Conservation (phyloP, 2,888 invertebrate genomes). For the Melolontha melolontha region DNA sequence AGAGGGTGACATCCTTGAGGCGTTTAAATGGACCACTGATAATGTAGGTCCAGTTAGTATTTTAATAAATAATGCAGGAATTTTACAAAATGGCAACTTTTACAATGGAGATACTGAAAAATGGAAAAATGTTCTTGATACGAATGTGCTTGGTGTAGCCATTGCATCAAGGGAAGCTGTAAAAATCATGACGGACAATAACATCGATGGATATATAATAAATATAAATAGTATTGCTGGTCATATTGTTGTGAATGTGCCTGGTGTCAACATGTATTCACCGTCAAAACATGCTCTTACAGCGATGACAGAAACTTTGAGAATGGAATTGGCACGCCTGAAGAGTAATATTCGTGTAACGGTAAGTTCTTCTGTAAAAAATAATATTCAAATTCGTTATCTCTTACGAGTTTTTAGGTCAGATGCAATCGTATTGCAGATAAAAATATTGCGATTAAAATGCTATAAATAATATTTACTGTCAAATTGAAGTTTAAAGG, state of each 20-base stretch:
- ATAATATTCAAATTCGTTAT: too few relatives aligned
- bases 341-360: constrained; percentile 45
- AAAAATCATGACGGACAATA: constrained; percentile 47
- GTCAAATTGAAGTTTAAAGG: too few relatives aligned
- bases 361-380: constrained; percentile 35
- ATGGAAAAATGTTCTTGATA: constrained; percentile 46
- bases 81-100: constrained; percentile 41
- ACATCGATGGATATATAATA: constrained; percentile 51
- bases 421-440: too few relatives aligned
- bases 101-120: constrained; percentile 46
- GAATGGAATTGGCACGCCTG: constrained; percentile 45
- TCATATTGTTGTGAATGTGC: constrained; percentile 42
- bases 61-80: constrained; percentile 52
- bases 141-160: constrained; percentile 46
- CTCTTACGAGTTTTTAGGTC: too few relatives aligned
- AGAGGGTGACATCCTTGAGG: constrained; percentile 50
- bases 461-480: too few relatives aligned
- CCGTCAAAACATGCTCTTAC: constrained; percentile 50
- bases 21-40: constrained; percentile 48
- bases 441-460: too few relatives aligned
- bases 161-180: constrained; percentile 48
- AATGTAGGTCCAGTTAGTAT: constrained; percentile 51
- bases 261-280: constrained; percentile 45
- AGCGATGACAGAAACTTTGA: constrained; percentile 48
- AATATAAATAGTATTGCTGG: constrained; percentile 52